phyloP scores from a whole-genome alignment of 2,888 invertebrate species.

The Melanostoma scalare region DNA sequence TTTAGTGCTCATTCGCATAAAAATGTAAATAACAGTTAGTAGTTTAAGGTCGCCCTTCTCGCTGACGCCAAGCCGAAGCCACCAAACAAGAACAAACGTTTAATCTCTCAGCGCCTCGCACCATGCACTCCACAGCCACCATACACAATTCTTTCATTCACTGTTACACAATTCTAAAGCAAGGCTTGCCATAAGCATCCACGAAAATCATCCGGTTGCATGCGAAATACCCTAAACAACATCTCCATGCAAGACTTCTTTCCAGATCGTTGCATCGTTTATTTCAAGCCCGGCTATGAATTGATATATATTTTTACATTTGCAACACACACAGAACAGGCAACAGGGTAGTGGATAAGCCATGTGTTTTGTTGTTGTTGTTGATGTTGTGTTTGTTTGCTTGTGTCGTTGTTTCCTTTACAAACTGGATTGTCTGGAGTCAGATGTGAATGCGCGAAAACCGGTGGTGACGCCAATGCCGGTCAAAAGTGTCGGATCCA shows the following conservation, averaged over 20 bases:
- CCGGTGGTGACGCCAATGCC: constrained; percentile 47
- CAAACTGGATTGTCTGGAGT: constrained; percentile 65
- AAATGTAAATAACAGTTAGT: constrained; percentile 53
- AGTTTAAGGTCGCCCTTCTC: constrained; percentile 53
- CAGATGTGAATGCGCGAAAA: constrained; percentile 29
- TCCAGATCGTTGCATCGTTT: constrained; percentile 46
- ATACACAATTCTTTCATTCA: constrained; percentile 30
- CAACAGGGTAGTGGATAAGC: constrained; percentile 30
- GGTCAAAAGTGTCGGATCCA: constrained; percentile 59
- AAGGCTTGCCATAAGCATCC: constrained; percentile 31
- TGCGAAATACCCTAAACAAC: constrained; percentile 37
- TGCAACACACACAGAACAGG: constrained; percentile 52
- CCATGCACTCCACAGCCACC: background rate
- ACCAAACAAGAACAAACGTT: constrained; percentile 42
- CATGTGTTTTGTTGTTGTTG: constrained; percentile 10
- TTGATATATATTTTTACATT: constrained; percentile 21
- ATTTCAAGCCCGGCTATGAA: constrained; percentile 27
- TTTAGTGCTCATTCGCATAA: constrained; percentile 38
- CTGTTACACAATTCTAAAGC: constrained; percentile 56
- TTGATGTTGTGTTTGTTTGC: constrained; percentile 12
- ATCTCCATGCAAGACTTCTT: constrained; percentile 36
- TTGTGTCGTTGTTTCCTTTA: constrained; percentile 15
- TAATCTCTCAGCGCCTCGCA: constrained; percentile 39
- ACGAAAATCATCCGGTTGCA: constrained; percentile 58
- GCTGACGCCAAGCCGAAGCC: constrained; percentile 46